Evolutionary conservation across 1,140 invertebrate species (phyloP).

Genomic region (Tetragnatha versicolor): DNA sequence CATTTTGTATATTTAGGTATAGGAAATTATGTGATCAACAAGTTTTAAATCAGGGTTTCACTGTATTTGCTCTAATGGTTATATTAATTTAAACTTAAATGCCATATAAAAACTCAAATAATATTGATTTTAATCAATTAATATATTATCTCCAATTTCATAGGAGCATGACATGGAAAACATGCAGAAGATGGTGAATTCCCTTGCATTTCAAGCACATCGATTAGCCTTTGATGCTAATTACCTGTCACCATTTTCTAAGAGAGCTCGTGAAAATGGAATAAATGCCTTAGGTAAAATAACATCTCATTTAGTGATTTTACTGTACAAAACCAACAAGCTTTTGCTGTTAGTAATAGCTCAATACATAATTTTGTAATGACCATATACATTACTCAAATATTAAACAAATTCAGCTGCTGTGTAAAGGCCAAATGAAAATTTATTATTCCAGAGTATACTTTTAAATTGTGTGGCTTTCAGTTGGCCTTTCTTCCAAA

Average conservation of each 20-base stretch:
- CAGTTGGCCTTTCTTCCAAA: background rate
- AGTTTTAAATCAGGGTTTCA: too few relatives aligned
- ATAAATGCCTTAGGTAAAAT: conserved; percentile 84
- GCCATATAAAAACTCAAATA: background rate
- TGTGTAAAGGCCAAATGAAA: background rate
- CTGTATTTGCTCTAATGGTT: too few relatives aligned
- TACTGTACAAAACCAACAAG: too few relatives aligned
- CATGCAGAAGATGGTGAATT: conserved; percentile 89
- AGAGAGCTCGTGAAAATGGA: conserved; percentile 89
- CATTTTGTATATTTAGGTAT: too few relatives aligned
- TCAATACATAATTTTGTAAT: too few relatives aligned
- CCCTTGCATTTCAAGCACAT: conserved; percentile 92
- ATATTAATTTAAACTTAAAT: background rate
- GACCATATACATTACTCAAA: too few relatives aligned
- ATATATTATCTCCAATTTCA: background rate
- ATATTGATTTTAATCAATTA: background rate
- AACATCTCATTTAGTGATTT: background rate
- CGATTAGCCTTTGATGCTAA: conserved; percentile 90
- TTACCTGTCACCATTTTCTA: conserved; percentile 94
- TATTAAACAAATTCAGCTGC: too few relatives aligned
- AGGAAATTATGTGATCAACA: too few relatives aligned
- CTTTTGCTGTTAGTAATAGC: too few relatives aligned
- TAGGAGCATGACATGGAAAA: conserved; percentile 63
- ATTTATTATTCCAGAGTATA: background rate
- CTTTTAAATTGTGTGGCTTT: background rate